A percentile compares a stretch with the other conserved stretches of the same genome.
Evolutionary conservation across 2,888 invertebrate species (phyloP).

Genomic region (Cataglyphis livida): DNA sequence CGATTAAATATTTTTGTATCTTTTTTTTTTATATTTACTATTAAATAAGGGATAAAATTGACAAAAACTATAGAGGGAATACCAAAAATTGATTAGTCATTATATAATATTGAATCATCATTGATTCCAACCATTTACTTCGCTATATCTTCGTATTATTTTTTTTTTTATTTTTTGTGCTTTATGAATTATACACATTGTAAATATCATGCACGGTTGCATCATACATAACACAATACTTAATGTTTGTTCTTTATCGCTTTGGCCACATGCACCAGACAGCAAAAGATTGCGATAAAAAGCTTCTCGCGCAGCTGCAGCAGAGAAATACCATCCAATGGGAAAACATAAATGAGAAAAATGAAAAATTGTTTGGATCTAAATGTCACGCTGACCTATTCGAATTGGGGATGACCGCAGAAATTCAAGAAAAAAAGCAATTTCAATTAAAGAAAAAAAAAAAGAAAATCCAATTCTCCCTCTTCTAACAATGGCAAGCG

Average conservation of each 20-base stretch:
- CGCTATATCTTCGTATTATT: neutral
- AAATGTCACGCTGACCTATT: neutral
- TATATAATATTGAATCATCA: neutral
- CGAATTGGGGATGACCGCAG: neutral
- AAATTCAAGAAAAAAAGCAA: neutral
- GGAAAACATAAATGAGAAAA: conserved; percentile 12
- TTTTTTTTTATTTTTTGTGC: neutral
- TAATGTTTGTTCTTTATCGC: conserved; percentile 37
- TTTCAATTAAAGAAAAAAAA: neutral
- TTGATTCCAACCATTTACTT: neutral
- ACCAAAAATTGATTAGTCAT: neutral
- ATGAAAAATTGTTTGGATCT: conserved; percentile 3
- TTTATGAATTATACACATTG: conserved; percentile 12
- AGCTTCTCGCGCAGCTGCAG: conserved; percentile 15
- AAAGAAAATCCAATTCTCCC: neutral
- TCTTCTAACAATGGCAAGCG: neutral
- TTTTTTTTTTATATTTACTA: neutral
- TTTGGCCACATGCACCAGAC: conserved; percentile 6
- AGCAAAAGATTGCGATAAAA: conserved; percentile 38
- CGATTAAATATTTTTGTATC: neutral
- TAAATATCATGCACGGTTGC: neutral
- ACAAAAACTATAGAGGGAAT: neutral
- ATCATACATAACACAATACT: conserved; percentile 9
- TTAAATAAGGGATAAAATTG: neutral
- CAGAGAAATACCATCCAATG: neutral